Evolutionary conservation across 2,888 invertebrate genomes (phyloP), one percentile per base, ranked within the genome.

Genomic region (Ophion ventricosus): DNA sequence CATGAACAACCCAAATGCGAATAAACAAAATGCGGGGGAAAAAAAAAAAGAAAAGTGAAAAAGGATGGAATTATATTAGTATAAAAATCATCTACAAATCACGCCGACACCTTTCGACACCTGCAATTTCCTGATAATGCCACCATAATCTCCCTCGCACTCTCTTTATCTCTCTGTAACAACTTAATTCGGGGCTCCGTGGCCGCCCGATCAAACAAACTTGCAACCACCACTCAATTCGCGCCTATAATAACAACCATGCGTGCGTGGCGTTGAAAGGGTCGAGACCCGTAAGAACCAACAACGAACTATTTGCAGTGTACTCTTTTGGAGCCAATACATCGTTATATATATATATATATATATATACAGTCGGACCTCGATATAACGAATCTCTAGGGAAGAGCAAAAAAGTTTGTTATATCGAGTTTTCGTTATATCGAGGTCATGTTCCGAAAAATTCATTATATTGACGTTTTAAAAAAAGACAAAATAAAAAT

Each of bases 101-200:
- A 92, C 89, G 87, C 86, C 88, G 87, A 90, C 89, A 91, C 91
- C 92, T 91, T 82, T 84, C 86, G 87, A 87, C 87, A 87, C 79
- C 82, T 85, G 89, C 87, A 90, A 92, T 92, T 92, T 91, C 89
- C 91, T 91, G 91, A 92, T 91, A 81, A 78, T 64, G 75, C 80
- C 80, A 72, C 72, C 59, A 49, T 35, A 14, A 56, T 59, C 79
- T 25, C 8, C 40, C 77, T 49, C 77, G 63, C 64, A 20, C 74
- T 74, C 49, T 26, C 63, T 74, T 35, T 74, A 61, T 26, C 11
- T 35, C 57, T 11, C 49, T 49, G 88, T 92, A 92, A 92, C 91
- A 90, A 91, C 92, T 91, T 92, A 92, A 92, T 92, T 91, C 88
- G 87, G 88, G 89, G 90, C 90, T 91, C 88, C 86, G 88, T 89